phyloP scores from a whole-genome alignment of 2,888 invertebrate species.

The Lepeophtheirus nordmannii region DNA sequence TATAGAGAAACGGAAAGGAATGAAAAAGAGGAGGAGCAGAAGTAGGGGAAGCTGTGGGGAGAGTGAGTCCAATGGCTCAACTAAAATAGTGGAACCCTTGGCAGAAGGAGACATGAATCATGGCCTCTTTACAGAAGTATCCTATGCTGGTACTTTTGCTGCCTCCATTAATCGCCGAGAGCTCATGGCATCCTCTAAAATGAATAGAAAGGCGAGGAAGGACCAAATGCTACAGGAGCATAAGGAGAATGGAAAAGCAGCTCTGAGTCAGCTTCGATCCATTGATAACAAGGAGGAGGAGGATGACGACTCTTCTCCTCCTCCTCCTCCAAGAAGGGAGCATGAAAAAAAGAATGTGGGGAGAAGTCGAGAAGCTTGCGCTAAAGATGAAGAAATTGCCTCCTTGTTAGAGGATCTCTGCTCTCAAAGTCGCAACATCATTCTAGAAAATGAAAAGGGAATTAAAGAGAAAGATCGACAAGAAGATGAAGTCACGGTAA shows the following conservation, averaged over 20 bases:
- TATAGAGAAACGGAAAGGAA: not conserved
- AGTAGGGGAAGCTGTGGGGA: too few relatives aligned
- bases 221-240: constrained; percentile 22
- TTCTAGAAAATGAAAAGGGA: constrained; percentile 6
- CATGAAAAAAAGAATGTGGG: too few relatives aligned
- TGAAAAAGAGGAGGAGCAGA: too few relatives aligned
- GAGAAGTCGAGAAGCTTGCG: too few relatives aligned
- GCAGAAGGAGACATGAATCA: constrained; percentile 7
- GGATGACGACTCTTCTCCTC: too few relatives aligned
- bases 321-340: not conserved
- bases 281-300: not conserved
- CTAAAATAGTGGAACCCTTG: too few relatives aligned
- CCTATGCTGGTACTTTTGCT: constrained; percentile 13
- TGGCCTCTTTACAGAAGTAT: constrained; percentile 23
- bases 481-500: constrained; percentile 5
- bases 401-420: constrained; percentile 16
- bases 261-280: not conserved
- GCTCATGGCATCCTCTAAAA: constrained; percentile 9
- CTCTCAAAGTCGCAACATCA: constrained; percentile 15
- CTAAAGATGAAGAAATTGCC: constrained; percentile 1
- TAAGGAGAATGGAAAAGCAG: constrained; percentile 18
- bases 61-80: too few relatives aligned
- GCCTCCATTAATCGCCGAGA: not conserved
- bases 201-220: constrained; percentile 20
- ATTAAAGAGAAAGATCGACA: constrained; percentile 1